Evolutionary conservation across 2,113 vertebrate genomes (phyloP).

Genomic region (Morone chrysops): DNA sequence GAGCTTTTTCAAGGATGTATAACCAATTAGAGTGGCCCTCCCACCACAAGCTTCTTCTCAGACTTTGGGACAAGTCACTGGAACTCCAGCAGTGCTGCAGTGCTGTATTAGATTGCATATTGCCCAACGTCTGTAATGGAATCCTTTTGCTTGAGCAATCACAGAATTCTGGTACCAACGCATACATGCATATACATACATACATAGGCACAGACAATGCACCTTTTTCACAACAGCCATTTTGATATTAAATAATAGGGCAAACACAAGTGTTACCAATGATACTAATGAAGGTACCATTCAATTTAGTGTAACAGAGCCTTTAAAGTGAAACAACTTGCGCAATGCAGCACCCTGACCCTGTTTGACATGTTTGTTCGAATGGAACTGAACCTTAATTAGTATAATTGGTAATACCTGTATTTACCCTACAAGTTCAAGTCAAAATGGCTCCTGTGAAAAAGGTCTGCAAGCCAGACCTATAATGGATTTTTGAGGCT

Average conservation of each 20-base stretch:
- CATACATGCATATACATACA: neutral
- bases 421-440: too few relatives aligned
- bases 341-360: too few relatives aligned
- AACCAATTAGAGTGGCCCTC: constrained; percentile 75
- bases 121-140: constrained; percentile 64
- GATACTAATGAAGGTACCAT: too few relatives aligned
- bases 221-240: too few relatives aligned
- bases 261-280: too few relatives aligned
- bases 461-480: neutral
- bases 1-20: constrained; percentile 78
- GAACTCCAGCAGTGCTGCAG: constrained; percentile 46
- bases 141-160: constrained; percentile 57
- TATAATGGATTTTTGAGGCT: constrained; percentile 18
- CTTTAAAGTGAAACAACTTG: too few relatives aligned
- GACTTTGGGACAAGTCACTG: constrained; percentile 67
- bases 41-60: constrained; percentile 60
- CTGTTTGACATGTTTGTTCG: too few relatives aligned
- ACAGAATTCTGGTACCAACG: constrained; percentile 20
- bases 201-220: neutral
- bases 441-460: too few relatives aligned
- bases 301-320: too few relatives aligned
- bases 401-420: too few relatives aligned
- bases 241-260: too few relatives aligned
- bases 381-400: too few relatives aligned
- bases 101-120: constrained; percentile 73